Percentiles rank a stretch among this genome's conserved stretches.
Conservation (phyloP, 1,140 invertebrate genomes). For the Akabosia matsudoensis region DNA sequence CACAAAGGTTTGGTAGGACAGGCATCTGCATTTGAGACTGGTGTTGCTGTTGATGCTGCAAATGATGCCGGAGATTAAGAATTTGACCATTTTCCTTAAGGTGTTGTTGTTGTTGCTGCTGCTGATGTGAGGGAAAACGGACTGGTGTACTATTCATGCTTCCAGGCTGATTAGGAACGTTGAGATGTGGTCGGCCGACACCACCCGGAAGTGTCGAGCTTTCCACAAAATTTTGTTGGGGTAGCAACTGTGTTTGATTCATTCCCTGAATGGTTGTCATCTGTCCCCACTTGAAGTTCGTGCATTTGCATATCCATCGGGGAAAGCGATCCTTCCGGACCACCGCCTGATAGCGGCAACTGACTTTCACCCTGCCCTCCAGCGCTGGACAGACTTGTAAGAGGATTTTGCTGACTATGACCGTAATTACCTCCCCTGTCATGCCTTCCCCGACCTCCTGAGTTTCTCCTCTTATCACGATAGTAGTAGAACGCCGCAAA, state of each 20-base stretch:
- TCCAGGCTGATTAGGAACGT: not conserved
- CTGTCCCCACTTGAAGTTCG: not conserved
- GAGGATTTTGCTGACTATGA: not conserved
- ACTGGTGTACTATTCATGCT: not conserved
- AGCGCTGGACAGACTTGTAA: not conserved
- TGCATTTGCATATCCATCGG: constrained; percentile 8
- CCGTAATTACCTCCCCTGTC: not conserved
- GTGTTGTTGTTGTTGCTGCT: constrained; percentile 16
- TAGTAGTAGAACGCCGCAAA: constrained; percentile 91
- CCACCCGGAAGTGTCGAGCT: not conserved
- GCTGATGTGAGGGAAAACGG: not conserved
- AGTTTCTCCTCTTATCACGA: constrained; percentile 69
- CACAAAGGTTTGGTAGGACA: constrained; percentile 24
- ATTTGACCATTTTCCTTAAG: constrained; percentile 24
- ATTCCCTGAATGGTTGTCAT: too few relatives aligned
- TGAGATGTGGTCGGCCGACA: not conserved
- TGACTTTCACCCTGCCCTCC: not conserved
- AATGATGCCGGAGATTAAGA: not conserved
- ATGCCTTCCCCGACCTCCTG: not conserved
- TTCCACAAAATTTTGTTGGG: too few relatives aligned
- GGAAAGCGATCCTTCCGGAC: not conserved
- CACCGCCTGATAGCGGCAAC: not conserved
- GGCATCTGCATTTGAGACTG: not conserved
- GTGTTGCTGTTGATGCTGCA: constrained; percentile 7
- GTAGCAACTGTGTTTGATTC: too few relatives aligned